Percentiles rank a stretch among this genome's conserved stretches.
phyloP scores from a whole-genome alignment of 2,797 vertebrate genomes.

The Urophycis tenuis region DNA sequence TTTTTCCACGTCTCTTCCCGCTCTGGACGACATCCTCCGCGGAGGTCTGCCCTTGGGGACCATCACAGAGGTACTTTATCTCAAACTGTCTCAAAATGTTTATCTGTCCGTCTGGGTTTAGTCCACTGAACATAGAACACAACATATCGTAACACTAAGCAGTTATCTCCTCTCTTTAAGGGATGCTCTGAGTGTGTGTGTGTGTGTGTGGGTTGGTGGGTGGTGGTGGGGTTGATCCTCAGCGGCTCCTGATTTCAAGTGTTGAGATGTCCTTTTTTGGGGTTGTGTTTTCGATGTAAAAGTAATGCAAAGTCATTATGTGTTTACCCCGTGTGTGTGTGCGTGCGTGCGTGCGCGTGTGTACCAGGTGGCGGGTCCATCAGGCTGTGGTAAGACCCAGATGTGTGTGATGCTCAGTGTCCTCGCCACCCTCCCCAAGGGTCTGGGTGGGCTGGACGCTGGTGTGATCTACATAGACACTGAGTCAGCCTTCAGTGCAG shows the following conservation, averaged over 20 bases:
- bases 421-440: constrained; percentile 70
- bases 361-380: constrained; percentile 73
- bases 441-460: constrained; percentile 72
- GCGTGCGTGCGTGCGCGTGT: neutral
- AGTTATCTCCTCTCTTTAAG: too few relatives aligned
- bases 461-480: constrained; percentile 78
- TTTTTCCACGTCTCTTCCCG: constrained; percentile 66
- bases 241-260: too few relatives aligned
- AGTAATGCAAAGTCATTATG: neutral
- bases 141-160: too few relatives aligned
- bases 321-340: neutral
- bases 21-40: constrained; percentile 68
- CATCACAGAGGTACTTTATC: constrained; percentile 74
- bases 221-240: too few relatives aligned
- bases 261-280: too few relatives aligned
- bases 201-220: too few relatives aligned
- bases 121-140: too few relatives aligned
- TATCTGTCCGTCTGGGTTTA: too few relatives aligned
- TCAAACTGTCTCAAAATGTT: neutral
- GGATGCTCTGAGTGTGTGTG: too few relatives aligned
- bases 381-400: constrained; percentile 83
- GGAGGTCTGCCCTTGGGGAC: constrained; percentile 76
- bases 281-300: neutral
- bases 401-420: constrained; percentile 79
- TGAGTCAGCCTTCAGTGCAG: constrained; percentile 78